These are phyloP conservation scores for Diceros bicornis DNA, from an alignment of 2,797 vertebrate genomes.

Conservation along the genomic window DNA sequence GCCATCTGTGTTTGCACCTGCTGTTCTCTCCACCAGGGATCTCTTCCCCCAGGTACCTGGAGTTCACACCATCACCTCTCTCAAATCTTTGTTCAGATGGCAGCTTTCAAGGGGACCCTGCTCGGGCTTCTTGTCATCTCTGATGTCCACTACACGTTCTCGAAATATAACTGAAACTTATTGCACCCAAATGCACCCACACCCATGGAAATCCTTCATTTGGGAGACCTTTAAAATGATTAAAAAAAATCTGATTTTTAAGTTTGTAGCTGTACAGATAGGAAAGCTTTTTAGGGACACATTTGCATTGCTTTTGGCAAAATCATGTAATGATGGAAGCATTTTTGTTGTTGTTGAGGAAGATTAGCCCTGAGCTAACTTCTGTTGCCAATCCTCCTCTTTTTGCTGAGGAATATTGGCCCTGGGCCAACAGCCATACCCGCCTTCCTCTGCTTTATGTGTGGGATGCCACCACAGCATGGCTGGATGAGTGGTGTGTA, in stretches of 20 bases:
- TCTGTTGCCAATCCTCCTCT: too few species aligned
- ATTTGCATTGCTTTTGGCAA: background rate
- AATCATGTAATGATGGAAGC: background rate
- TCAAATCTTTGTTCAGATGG: background rate
- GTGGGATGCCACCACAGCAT: too few species aligned
- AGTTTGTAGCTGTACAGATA: background rate
- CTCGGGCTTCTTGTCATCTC: background rate
- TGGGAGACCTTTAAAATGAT: background rate
- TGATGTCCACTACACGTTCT: accelerated
- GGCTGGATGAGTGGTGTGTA: too few species aligned
- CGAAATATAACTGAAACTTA: background rate
- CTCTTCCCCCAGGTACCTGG: too few species aligned
- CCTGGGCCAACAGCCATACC: too few species aligned
- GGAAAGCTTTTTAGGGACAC: background rate
- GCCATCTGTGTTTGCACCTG: background rate
- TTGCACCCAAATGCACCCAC: too few species aligned
- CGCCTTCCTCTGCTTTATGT: too few species aligned
- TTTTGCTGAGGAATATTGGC: too few species aligned
- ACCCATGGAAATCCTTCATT: background rate
- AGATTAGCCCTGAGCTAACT: too few species aligned
- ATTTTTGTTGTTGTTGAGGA: background rate
- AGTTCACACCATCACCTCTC: background rate
- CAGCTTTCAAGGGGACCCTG: background rate
- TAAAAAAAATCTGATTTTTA: background rate
- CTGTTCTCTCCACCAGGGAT: background rate